Base-by-base conservation (phyloP, 1,140 invertebrate species). In the Aphelenchoides avenae region DNA sequence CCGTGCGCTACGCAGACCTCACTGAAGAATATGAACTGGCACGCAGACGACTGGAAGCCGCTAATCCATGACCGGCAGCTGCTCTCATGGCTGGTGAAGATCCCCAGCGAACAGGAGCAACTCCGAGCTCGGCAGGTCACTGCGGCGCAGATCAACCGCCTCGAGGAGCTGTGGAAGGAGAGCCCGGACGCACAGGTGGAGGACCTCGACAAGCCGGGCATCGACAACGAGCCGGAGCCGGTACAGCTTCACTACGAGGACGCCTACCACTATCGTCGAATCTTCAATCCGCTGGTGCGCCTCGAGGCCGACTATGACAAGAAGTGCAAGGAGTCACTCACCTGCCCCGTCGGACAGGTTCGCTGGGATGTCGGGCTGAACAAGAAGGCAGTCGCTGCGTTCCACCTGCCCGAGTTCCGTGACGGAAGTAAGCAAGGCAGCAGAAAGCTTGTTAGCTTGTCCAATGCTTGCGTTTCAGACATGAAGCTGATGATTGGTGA, bases 401-500 rank as follows among this genome's bases (percentile, higher is more conserved):
- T 99, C 70, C 89, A 89, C 64, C 80, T 98, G n/a, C 89, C 92
- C 0, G 94, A 95, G 79, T 93, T 91, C 7, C 91, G 96, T 73
- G 89, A 91, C 64, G 85, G 83, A 82, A 75, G 73, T 73, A 44
- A 36, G 70, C 55, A 11, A 5, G 20, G 24, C 11, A 40, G 18
- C n/a, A 41, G 24, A 42, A 33, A 9, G 31, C 37, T 52, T 50
- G 11, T 44, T 15, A 9, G 9, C 40, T 39, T 39, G 24, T 20
- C 31, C 26, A 61, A n/a, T 41, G 11, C 6, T 34, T 18, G 18
- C 26, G 24, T 42, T 59, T 55, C 41, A 71, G 54, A 66, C 53
- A 41, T 96, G 88, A 90, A 95, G 78, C 78, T 98, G n/a, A 98
- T 98, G 93, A 92, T 95, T 74, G 95, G 94, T 18, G 95, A 99